A percentile compares a stretch with the other conserved stretches of the same genome.
Evolutionary conservation across 2,888 invertebrate genomes (phyloP).

Genomic region (Bimastos eiseni): DNA sequence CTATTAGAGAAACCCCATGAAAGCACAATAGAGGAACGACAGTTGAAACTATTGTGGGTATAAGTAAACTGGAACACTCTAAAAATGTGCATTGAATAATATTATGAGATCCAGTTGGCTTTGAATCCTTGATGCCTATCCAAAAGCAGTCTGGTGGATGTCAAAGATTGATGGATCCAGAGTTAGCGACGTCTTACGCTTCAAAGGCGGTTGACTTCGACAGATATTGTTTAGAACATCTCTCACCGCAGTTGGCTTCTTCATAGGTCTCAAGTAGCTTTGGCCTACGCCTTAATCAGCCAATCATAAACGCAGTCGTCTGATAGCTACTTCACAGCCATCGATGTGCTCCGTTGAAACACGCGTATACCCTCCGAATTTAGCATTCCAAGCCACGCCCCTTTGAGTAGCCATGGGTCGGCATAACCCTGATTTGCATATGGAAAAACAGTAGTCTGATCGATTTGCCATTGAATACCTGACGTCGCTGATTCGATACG

Average conservation of each 20-base stretch:
- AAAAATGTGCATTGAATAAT: background rate
- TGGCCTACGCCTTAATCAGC: background rate
- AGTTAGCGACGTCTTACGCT: too few species aligned
- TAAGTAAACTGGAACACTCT: background rate
- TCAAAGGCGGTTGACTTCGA: too few species aligned
- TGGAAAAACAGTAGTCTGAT: background rate
- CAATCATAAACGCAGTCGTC: background rate
- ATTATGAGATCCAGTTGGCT: too few species aligned
- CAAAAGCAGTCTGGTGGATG: too few species aligned
- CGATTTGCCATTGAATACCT: constrained; percentile 6
- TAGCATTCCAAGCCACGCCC: background rate
- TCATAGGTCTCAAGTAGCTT: background rate
- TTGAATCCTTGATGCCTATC: too few species aligned
- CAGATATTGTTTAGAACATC: too few species aligned
- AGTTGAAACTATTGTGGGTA: background rate
- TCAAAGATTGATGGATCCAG: too few species aligned
- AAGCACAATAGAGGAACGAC: background rate
- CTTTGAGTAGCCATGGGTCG: background rate
- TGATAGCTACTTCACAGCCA: background rate
- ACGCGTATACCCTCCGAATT: background rate
- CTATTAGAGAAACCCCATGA: background rate
- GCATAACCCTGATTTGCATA: background rate
- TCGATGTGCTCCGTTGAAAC: background rate
- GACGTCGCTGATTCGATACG: background rate
- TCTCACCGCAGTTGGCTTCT: background rate